phyloP scores from a whole-genome alignment of 2,113 vertebrate species.

The Ciconia stormi region DNA sequence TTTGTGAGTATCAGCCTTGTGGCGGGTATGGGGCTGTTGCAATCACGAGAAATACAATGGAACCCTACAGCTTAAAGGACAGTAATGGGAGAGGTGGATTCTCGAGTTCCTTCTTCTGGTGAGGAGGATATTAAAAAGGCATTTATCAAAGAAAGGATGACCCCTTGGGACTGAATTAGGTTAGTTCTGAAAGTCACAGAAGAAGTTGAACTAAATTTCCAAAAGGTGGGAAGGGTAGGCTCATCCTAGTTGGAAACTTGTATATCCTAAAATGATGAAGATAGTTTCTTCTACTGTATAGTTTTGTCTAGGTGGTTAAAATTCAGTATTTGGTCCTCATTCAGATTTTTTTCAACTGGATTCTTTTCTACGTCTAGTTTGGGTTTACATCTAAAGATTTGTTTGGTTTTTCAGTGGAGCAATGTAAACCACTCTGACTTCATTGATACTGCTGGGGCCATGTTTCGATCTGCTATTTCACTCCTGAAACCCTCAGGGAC shows the following conservation, averaged over 20 bases:
- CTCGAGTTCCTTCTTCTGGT: not conserved
- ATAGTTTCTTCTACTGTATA: not conserved
- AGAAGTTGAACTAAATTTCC: not conserved
- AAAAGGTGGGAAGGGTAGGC: not conserved
- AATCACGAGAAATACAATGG: not conserved
- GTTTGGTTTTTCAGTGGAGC: conserved; percentile 84
- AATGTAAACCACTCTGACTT: conserved; percentile 92
- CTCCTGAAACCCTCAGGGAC: conserved; percentile 85
- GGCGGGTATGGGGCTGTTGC: not conserved
- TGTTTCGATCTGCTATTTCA: conserved; percentile 81
- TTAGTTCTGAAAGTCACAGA: not conserved
- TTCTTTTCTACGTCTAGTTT: not conserved
- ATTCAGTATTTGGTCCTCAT: not conserved
- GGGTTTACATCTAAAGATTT: not conserved
- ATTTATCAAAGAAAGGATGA: not conserved
- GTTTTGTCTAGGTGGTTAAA: not conserved
- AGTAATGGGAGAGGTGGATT: not conserved
- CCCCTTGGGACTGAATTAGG: not conserved
- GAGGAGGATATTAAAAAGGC: not conserved
- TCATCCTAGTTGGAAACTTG: not conserved
- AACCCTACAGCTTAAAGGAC: not conserved
- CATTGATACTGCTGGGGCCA: conserved; percentile 82
- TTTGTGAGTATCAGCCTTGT: conserved; percentile 83
- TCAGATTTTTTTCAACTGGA: not conserved
- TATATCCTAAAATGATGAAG: not conserved